Evolutionary conservation across 2,888 invertebrate species (phyloP).

Genomic region (Calameuta pallipes): DNA sequence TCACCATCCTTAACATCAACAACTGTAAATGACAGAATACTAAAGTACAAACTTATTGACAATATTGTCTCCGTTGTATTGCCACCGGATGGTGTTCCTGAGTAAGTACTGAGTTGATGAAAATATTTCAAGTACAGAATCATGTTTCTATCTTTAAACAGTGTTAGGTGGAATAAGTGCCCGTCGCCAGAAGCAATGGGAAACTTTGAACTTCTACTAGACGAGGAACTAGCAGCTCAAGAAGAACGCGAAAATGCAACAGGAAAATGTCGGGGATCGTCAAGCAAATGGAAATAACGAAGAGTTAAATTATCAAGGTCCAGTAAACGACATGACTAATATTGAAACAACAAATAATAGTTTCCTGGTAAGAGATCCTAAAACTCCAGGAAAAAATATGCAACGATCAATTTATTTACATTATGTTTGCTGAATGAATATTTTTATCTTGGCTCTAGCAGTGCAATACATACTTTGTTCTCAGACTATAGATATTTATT

Average conservation of each 20-base stretch:
- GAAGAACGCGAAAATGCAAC: slow-evolving; percentile 69
- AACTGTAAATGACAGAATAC: slow-evolving; percentile 91
- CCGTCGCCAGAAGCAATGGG: slow-evolving; percentile 80
- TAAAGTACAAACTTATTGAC: slow-evolving; percentile 93
- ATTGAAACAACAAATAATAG: not conserved
- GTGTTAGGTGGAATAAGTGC: slow-evolving; percentile 87
- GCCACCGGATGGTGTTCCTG: slow-evolving; percentile 89
- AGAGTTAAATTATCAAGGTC: not conserved
- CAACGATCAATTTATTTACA: too few relatives aligned
- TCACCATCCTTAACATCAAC: slow-evolving; percentile 95
- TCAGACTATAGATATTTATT: not conserved
- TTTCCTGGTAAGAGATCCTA: not conserved
- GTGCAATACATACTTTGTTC: not conserved
- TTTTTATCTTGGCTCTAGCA: too few relatives aligned
- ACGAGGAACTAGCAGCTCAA: slow-evolving; percentile 82
- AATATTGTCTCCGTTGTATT: slow-evolving; percentile 91
- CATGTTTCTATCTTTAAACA: slow-evolving; percentile 44
- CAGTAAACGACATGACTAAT: not conserved
- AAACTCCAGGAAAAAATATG: too few relatives aligned
- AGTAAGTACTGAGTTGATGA: slow-evolving; percentile 69
- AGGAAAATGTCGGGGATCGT: slow-evolving; percentile 48
- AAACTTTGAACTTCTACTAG: slow-evolving; percentile 85
- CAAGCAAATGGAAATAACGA: slow-evolving; percentile 55
- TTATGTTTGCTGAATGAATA: too few relatives aligned
- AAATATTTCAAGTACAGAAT: slow-evolving; percentile 10